These are phyloP conservation scores for Microctonus aethiopoides DNA, from an alignment of 2,888 invertebrate species.

Conservation along the genomic window DNA sequence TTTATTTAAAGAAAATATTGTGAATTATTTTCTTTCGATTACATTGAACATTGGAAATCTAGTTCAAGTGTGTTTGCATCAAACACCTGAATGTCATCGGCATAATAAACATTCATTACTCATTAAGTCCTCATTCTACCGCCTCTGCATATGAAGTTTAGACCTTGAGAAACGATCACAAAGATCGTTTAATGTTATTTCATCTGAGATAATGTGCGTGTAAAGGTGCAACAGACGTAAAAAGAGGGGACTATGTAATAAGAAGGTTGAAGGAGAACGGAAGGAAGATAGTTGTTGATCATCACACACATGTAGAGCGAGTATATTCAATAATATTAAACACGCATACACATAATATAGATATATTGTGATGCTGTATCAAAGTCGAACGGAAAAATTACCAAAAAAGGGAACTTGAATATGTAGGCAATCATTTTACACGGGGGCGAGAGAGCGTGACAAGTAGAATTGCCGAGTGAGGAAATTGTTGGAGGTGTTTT, in stretches of 20 bases:
- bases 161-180: constrained; percentile 14
- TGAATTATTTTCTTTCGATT: neutral
- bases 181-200: neutral
- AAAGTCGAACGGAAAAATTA: constrained; percentile 27
- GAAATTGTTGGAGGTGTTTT: constrained; percentile 45
- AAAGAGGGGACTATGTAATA: neutral
- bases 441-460: constrained; percentile 22
- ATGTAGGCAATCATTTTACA: constrained; percentile 41
- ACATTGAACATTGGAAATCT: neutral
- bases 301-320: constrained; percentile 16
- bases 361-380: constrained; percentile 6
- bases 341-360: constrained; percentile 20
- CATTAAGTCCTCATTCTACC: constrained; percentile 12
- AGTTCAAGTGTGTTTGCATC: neutral
- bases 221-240: neutral
- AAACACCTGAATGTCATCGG: constrained; percentile 10
- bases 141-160: constrained; percentile 8
- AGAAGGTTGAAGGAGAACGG: constrained; percentile 29
- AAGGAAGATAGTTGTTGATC: constrained; percentile 17
- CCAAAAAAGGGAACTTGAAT: constrained; percentile 44
- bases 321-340: neutral
- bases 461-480: constrained; percentile 35
- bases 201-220: neutral
- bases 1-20: too few relatives aligned
- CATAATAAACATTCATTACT: constrained; percentile 11